Evolutionary conservation across 1,140 invertebrate genomes (phyloP).

Genomic region (Gryllus bimaculatus): DNA sequence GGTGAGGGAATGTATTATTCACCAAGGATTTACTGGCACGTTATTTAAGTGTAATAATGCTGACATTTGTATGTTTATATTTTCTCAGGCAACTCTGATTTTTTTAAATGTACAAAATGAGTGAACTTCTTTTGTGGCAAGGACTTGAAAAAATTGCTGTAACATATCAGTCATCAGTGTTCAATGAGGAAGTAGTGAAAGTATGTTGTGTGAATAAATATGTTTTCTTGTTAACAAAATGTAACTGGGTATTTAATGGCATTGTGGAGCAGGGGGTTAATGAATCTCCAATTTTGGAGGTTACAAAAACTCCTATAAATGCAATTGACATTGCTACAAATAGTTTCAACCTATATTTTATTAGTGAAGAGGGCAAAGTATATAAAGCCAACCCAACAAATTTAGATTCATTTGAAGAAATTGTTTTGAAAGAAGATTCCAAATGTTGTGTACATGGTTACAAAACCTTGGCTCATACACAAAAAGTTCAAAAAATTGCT

Average conservation of each 20-base stretch:
- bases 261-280: slow-evolving; percentile 23
- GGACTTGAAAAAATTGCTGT: slow-evolving; percentile 31
- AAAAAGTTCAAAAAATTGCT: slow-evolving; percentile 50
- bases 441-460: slow-evolving; percentile 53
- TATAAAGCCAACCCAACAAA: slow-evolving; percentile 44
- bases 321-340: slow-evolving; percentile 52
- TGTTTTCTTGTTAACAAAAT: slow-evolving; percentile 34
- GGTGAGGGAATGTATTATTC: too few relatives aligned
- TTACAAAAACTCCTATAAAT: slow-evolving; percentile 31
- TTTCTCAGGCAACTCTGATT: not conserved
- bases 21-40: too few relatives aligned
- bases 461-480: slow-evolving; percentile 47
- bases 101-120: slow-evolving; percentile 7
- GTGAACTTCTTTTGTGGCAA: slow-evolving; percentile 33
- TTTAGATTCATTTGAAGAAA: slow-evolving; percentile 46
- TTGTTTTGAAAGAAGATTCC: slow-evolving; percentile 50
- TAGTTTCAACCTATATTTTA: slow-evolving; percentile 47
- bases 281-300: slow-evolving; percentile 13
- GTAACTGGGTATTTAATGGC: slow-evolving; percentile 32
- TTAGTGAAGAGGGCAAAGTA: slow-evolving; percentile 49
- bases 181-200: slow-evolving; percentile 24
- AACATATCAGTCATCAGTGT: slow-evolving; percentile 32
- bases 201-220: slow-evolving; percentile 30
- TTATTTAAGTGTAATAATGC: too few relatives aligned
- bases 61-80: too few relatives aligned